Conservation (phyloP, 1,140 invertebrate genomes). For the Sinella curviseta region DNA sequence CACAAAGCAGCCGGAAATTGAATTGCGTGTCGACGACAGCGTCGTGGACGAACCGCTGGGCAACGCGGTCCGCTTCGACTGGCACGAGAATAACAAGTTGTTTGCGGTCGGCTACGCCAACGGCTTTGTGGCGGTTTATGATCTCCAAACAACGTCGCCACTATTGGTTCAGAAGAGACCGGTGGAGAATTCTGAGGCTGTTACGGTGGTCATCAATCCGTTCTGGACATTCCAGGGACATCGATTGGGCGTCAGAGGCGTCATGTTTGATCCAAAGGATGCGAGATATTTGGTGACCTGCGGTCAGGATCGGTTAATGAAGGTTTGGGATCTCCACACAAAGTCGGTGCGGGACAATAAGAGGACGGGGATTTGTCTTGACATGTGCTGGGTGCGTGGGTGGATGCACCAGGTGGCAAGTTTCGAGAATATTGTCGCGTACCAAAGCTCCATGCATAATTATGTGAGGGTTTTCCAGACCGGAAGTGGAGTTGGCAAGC, state of each 20-base stretch:
- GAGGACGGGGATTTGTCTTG: slow-evolving; percentile 35
- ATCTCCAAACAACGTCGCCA: slow-evolving; percentile 28
- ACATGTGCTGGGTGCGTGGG: slow-evolving; percentile 46
- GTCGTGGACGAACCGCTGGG: background rate
- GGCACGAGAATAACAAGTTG: slow-evolving; percentile 43
- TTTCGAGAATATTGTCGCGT: slow-evolving; percentile 34
- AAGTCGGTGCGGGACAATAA: slow-evolving; percentile 40
- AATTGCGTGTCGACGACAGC: background rate
- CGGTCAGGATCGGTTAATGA: slow-evolving; percentile 33
- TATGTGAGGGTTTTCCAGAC: slow-evolving; percentile 40
- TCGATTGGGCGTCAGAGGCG: slow-evolving; percentile 12
- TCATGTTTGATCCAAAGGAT: slow-evolving; percentile 32
- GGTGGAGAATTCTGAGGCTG: background rate
- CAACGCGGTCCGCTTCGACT: slow-evolving; percentile 38
- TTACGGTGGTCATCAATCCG: slow-evolving; percentile 24
- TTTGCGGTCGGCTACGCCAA: slow-evolving; percentile 37
- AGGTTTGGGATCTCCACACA: slow-evolving; percentile 35
- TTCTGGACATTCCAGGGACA: slow-evolving; percentile 43
- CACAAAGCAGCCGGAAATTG: slow-evolving; percentile 37
- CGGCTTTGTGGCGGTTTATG: slow-evolving; percentile 39
- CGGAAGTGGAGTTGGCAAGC: slow-evolving; percentile 27
- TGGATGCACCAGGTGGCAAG: slow-evolving; percentile 40
- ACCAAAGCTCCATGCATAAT: slow-evolving; percentile 29
- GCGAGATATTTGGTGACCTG: slow-evolving; percentile 39
- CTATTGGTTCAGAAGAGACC: slow-evolving; percentile 28